Evolutionary conservation across 2,113 vertebrate genomes (phyloP).

Genomic region (Oreotrochilus melanogaster): DNA sequence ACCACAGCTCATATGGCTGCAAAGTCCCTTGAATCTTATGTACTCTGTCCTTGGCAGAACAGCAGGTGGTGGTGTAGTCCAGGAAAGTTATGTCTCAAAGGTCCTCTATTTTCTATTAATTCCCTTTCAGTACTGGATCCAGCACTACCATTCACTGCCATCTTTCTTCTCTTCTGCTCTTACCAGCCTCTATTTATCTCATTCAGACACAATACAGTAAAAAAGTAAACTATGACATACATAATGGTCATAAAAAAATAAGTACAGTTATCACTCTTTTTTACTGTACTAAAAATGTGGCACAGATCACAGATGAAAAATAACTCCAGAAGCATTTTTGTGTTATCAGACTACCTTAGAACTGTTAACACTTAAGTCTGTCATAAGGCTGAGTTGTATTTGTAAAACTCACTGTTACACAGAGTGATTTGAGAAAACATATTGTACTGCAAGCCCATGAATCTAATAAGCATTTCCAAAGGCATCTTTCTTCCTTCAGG

Average conservation of each 20-base stretch:
- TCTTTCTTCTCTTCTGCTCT: background rate
- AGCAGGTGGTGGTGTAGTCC: background rate
- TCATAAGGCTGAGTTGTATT: background rate
- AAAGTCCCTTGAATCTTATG: background rate
- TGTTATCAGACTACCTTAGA: background rate
- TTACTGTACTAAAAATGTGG: background rate
- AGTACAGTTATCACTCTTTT: background rate
- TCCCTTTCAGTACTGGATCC: background rate
- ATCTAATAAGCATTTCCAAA: background rate
- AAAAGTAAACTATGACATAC: background rate
- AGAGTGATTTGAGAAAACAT: background rate
- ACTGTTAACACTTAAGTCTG: background rate
- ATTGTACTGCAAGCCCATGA: background rate
- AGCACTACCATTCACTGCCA: background rate
- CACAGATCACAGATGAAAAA: background rate
- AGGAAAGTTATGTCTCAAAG: background rate
- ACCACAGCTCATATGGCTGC: too few species aligned
- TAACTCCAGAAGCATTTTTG: background rate
- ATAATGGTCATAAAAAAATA: background rate
- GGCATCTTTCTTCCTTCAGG: background rate
- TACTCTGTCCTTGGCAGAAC: background rate
- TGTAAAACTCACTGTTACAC: background rate
- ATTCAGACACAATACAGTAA: background rate
- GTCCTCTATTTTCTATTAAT: background rate
- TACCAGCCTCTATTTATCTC: background rate